phyloP scores from a whole-genome alignment of 2,113 vertebrate species.

The Hydrochoerus hydrochaeris region DNA sequence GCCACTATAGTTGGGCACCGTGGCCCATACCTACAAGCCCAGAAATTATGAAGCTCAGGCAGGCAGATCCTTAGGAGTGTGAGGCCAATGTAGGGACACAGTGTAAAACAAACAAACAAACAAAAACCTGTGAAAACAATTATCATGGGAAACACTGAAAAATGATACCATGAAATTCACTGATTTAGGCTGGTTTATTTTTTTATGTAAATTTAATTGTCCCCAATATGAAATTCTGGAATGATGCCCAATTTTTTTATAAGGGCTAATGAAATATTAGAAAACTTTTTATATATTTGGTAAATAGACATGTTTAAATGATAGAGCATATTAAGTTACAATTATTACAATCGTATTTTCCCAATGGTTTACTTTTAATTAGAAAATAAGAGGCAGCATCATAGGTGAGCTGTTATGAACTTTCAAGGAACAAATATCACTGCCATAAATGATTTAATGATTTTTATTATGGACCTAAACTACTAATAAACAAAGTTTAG shows the following conservation, averaged over 20 bases:
- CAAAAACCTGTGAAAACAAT: neutral
- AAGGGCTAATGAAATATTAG: neutral
- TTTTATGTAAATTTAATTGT: neutral
- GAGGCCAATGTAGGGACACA: neutral
- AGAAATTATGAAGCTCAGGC: neutral
- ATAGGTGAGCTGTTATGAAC: neutral
- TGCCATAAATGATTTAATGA: conserved; percentile 13
- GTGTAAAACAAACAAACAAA: too few species aligned
- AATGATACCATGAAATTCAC: neutral
- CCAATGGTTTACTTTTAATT: conserved; percentile 50
- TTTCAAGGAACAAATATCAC: conserved; percentile 18
- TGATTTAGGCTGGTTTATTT: neutral
- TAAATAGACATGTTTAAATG: conserved; percentile 39
- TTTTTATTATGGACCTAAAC: conserved; percentile 50
- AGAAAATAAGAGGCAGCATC: neutral
- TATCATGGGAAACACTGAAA: neutral
- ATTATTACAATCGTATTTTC: conserved; percentile 53
- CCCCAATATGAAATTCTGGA: neutral
- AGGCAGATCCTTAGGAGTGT: neutral
- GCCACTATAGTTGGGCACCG: neutral
- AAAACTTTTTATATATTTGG: conserved; percentile 23
- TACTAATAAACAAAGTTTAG: conserved; percentile 10
- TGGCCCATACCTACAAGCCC: neutral
- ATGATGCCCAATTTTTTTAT: neutral
- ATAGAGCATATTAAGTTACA: conserved; percentile 50